phyloP scores from a whole-genome alignment of 37 sponge, comb jelly and placozoan genomes.

The Aplysina aerophoba region DNA sequence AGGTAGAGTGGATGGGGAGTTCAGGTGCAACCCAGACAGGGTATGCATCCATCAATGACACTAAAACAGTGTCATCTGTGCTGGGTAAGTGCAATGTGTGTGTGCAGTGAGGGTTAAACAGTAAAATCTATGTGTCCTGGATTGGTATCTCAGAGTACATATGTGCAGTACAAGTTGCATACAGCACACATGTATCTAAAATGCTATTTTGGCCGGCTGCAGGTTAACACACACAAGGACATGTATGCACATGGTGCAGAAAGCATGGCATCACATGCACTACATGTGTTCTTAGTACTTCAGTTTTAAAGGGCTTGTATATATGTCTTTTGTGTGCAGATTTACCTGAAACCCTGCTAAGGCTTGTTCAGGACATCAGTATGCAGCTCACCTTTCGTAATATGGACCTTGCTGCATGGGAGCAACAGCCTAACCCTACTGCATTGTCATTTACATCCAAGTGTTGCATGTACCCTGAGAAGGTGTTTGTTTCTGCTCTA shows the following conservation, averaged over 20 bases:
- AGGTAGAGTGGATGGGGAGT: background rate
- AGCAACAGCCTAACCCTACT: background rate
- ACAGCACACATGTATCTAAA: too few species aligned
- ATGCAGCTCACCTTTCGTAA: background rate
- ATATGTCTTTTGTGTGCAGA: too few species aligned
- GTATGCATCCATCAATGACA: background rate
- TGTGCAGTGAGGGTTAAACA: too few species aligned
- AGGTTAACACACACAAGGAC: too few species aligned
- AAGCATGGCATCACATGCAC: too few species aligned
- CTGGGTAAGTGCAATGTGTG: constrained; percentile 8
- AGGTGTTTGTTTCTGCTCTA: background rate
- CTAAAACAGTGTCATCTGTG: background rate
- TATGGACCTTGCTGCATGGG: background rate
- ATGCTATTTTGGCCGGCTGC: too few species aligned
- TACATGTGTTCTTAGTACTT: too few species aligned
- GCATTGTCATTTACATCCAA: background rate
- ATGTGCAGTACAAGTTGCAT: too few species aligned
- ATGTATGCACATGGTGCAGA: too few species aligned
- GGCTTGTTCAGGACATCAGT: background rate
- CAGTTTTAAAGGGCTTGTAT: too few species aligned
- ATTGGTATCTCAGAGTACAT: too few species aligned
- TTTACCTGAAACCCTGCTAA: background rate
- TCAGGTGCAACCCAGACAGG: constrained; percentile 6
- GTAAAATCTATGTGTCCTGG: too few species aligned
- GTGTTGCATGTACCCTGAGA: background rate